These are phyloP conservation scores for Polymixis flavicincta DNA, from an alignment of 2,888 invertebrate genomes.

Conservation along the genomic window DNA sequence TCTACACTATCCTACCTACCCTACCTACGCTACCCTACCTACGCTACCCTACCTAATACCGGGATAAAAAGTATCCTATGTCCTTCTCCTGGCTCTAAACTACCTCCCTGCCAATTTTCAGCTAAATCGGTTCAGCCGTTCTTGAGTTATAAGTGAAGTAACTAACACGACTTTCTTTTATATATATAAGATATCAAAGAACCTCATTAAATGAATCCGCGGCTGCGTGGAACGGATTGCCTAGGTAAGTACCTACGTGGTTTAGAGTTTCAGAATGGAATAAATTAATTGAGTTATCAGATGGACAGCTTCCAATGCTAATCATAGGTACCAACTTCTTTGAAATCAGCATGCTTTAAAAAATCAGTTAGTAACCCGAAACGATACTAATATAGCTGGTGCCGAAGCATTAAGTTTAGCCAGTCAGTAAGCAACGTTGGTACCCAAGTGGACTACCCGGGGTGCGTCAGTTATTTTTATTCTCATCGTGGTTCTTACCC, in stretches of 20 bases:
- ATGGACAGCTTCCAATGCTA: background rate
- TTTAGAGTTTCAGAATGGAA: background rate
- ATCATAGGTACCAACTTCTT: constrained; percentile 6
- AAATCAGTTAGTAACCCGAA: background rate
- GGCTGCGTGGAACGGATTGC: background rate
- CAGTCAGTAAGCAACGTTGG: background rate
- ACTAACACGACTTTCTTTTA: too few species aligned
- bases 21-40: too few species aligned
- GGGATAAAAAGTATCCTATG: too few species aligned
- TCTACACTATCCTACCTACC: too few species aligned
- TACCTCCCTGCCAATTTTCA: too few species aligned
- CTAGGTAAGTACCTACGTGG: background rate
- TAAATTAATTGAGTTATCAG: background rate
- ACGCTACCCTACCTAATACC: too few species aligned
- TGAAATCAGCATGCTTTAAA: background rate
- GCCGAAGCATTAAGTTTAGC: background rate
- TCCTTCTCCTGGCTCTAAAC: too few species aligned
- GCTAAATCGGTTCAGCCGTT: too few species aligned
- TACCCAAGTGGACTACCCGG: background rate
- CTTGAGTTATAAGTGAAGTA: too few species aligned
- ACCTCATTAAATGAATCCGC: constrained; percentile 8
- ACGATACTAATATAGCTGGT: background rate
- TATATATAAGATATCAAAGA: too few species aligned
- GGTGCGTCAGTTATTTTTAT: background rate
- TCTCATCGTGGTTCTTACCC: background rate